Base-by-base conservation (phyloP, 2,113 vertebrate genomes). In the Callipepla californica region DNA sequence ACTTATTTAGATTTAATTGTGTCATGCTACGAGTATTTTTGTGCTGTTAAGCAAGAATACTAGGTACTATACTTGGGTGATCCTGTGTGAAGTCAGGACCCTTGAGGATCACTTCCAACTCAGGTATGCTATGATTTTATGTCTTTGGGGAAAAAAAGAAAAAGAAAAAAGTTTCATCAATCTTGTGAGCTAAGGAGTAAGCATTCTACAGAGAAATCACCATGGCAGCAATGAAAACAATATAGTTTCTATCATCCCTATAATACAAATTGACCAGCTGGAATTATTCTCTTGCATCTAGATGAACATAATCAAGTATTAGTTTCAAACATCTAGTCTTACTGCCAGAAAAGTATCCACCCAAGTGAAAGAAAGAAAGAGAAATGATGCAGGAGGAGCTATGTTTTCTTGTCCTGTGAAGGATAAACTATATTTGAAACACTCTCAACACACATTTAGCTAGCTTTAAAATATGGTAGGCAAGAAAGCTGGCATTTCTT, bases 221-320 rank as follows among this genome's bases (percentile, higher is more conserved):
- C 45, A 16, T 13, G 5, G 8, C 22, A 83, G 13, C 14, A 83
- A 47, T 21, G 9, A 90, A 91, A 91, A 47, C 36, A 58, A 55
- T 61, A 30, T 2, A 16, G 9, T 44, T 16, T 55, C n/a, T 28
- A 45, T 48, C 6, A 66, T 30, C 2, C 7, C 19, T 72, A 18
- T 28, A 90, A 67, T 26, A 26, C 13, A 76, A 14, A 47, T 36
- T 69, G 79, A 85, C 14, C 23, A 50, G 3, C 4, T 28, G 53
- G 26, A 88, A 78, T 63, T 34, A 70, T 25, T 66, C 34, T 47
- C 69, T 28, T 51, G 69, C 61, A 62, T 62, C 10, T 78, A 48
- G 0, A 0, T 36, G 2, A 47, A 62, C 32, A 32, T 3, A 48
- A 30, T 36, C 40, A 40, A 25, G 34, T 22, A 80, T 10, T 3